Conservation (phyloP, 2,888 invertebrate species). For the Lissonota sp. region DNA sequence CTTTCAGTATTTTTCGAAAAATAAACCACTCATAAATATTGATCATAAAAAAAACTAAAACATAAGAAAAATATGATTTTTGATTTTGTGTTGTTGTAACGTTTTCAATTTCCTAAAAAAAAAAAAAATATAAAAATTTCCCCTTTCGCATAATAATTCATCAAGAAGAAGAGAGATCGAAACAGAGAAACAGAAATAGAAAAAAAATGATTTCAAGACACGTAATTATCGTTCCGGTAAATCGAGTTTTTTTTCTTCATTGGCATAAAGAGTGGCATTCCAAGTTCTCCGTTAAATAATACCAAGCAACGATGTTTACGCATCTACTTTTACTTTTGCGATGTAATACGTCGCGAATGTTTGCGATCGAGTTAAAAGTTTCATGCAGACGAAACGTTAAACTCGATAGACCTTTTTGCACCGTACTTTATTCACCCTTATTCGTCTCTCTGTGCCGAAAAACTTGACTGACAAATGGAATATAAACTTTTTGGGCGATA, state of each 20-base stretch:
- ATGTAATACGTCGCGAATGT: constrained; percentile 4
- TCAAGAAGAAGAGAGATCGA: constrained; percentile 8
- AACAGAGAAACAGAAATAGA: constrained; percentile 1
- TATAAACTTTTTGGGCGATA: not conserved
- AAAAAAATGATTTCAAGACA: constrained; percentile 1
- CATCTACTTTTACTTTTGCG: not conserved
- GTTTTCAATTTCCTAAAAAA: no score
- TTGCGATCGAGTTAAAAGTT: constrained; percentile 23
- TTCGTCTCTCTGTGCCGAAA: not conserved
- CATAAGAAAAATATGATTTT: no score
- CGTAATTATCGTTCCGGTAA: constrained; percentile 10
- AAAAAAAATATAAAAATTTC: not conserved
- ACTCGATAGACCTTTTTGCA: constrained; percentile 7
- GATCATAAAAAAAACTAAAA: no score
- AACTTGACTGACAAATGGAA: not conserved
- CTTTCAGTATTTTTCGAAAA: no score
- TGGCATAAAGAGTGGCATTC: constrained; percentile 28
- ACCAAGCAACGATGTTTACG: constrained; percentile 8
- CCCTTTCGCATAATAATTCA: not conserved
- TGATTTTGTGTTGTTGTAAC: no score
- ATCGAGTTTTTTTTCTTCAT: constrained; percentile 7
- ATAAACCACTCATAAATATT: no score
- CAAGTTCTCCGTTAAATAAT: constrained; percentile 6
- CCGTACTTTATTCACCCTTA: not conserved
- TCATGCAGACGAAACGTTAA: constrained; percentile 18